Evolutionary conservation across 2,888 invertebrate genomes (phyloP).

Genomic region (Aleiodes leptofemur): DNA sequence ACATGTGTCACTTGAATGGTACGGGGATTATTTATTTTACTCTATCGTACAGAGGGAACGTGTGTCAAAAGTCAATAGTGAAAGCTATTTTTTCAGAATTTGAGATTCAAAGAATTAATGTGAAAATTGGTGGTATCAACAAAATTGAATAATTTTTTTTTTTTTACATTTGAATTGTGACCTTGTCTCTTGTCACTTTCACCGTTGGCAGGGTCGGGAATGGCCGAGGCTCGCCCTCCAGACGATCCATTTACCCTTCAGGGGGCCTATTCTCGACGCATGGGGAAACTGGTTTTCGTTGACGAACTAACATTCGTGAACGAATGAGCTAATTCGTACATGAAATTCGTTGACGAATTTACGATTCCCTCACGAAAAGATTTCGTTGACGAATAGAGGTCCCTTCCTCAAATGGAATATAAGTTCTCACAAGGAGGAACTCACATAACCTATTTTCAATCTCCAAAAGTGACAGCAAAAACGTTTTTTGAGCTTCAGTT

Average conservation of each 20-base stretch:
- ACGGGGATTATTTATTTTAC: conserved; percentile 36
- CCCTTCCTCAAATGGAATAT: too few species aligned
- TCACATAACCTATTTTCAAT: too few species aligned
- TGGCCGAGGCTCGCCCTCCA: conserved; percentile 46
- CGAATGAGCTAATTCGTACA: too few species aligned
- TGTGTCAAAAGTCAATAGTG: conserved; percentile 36
- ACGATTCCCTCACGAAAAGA: too few species aligned
- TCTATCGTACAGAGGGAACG: neutral
- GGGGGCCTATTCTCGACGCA: too few species aligned
- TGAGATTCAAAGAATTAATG: neutral
- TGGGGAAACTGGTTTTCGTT: too few species aligned
- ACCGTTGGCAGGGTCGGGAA: conserved; percentile 58
- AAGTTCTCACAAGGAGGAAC: too few species aligned
- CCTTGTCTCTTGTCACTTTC: conserved; percentile 73
- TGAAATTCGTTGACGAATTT: too few species aligned
- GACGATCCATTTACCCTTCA: conserved; percentile 40
- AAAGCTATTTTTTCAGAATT: conserved; percentile 5
- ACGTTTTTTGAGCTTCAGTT: too few species aligned
- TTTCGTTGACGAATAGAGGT: too few species aligned
- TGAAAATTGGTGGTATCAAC: neutral
- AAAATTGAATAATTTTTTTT: conserved; percentile 11
- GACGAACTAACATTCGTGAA: too few species aligned
- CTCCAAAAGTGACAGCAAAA: too few species aligned
- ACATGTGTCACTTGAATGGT: conserved; percentile 39
- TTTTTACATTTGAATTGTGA: conserved; percentile 51